Conservation (phyloP, 2,797 vertebrate species). For the Acipenser oxyrinchus region DNA sequence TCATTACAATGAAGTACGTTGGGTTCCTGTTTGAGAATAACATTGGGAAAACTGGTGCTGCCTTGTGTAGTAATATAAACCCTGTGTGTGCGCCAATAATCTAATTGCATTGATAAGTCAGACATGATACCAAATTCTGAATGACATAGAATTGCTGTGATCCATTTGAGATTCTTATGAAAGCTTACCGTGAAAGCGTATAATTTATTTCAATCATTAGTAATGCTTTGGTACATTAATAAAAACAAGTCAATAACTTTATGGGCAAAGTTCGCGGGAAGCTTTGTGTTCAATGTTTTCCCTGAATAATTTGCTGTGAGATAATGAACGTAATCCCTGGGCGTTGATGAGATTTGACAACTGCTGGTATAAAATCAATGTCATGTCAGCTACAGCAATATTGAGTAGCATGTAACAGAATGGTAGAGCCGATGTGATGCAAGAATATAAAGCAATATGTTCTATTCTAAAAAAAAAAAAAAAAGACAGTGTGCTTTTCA, state of each 20-base stretch:
- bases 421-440: neutral
- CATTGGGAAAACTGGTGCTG: no score
- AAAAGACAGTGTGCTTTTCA: neutral
- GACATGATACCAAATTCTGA: no score
- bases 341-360: slow-evolving; percentile 4
- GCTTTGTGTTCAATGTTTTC: slow-evolving; percentile 13
- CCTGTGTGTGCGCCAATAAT: no score
- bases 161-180: no score
- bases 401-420: neutral
- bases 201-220: no score
- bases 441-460: neutral
- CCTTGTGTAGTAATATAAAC: no score
- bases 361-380: slow-evolving; percentile 7
- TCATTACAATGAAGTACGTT: no score
- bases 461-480: neutral
- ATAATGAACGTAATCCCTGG: slow-evolving; percentile 1
- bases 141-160: no score
- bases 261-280: slow-evolving; percentile 15
- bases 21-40: no score
- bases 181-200: no score
- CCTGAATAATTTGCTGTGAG: slow-evolving; percentile 20
- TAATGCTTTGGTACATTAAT: no score
- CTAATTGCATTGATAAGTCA: no score
- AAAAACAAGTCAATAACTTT: neutral
- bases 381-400: neutral